Percentiles rank a stretch among this genome's conserved stretches.
phyloP scores from a whole-genome alignment of 1,140 invertebrate genomes.

The Bombus vancouverensis region DNA sequence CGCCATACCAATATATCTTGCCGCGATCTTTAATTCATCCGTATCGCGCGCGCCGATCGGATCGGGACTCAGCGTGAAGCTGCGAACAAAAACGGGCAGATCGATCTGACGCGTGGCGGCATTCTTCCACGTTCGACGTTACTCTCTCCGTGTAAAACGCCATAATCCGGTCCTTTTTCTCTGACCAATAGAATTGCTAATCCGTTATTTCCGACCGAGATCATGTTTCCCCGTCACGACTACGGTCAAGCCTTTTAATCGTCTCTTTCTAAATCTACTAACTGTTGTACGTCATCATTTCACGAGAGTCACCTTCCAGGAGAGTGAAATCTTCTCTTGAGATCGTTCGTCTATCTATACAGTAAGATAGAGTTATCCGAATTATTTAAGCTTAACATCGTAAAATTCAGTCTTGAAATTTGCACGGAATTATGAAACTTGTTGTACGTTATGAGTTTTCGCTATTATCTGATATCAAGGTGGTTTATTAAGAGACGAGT shows the following conservation, averaged over 20 bases:
- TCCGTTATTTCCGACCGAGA: slow-evolving; percentile 1
- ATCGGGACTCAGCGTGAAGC: slow-evolving; percentile 45
- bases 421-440: too few species aligned
- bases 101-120: slow-evolving; percentile 47
- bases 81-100: slow-evolving; percentile 42
- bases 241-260: neutral
- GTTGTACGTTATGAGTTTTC: too few species aligned
- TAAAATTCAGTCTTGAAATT: too few species aligned
- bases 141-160: slow-evolving; percentile 14
- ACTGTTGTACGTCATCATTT: too few species aligned
- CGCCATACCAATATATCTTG: slow-evolving; percentile 54
- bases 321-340: too few species aligned
- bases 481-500: too few species aligned
- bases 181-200: slow-evolving; percentile 28
- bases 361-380: too few species aligned
- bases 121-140: slow-evolving; percentile 45
- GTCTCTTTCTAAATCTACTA: neutral
- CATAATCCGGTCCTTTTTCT: slow-evolving; percentile 30
- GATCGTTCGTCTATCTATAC: too few species aligned
- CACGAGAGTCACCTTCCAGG: too few species aligned
- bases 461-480: too few species aligned
- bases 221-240: neutral
- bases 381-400: too few species aligned
- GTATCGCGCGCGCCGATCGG: slow-evolving; percentile 50
- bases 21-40: slow-evolving; percentile 67